Percentiles rank a stretch among this genome's conserved stretches.
phyloP scores from a whole-genome alignment of 2,113 vertebrate species.

The Myanophis thanlyinensis region DNA sequence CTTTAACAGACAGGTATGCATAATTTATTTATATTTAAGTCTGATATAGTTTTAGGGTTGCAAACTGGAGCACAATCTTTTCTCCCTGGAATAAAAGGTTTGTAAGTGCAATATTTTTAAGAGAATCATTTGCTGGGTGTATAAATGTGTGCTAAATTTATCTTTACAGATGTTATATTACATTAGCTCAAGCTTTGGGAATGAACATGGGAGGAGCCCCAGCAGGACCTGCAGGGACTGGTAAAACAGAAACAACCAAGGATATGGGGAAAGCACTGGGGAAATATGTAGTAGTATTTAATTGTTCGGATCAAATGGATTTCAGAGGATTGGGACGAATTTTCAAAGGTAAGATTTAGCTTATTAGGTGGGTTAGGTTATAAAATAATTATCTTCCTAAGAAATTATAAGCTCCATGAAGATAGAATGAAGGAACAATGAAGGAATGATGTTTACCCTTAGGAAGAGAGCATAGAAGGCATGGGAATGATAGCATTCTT shows the following conservation, averaged over 20 bases:
- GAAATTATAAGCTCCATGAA: not conserved
- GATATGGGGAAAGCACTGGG: conserved; percentile 88
- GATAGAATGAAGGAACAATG: not conserved
- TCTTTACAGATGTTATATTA: conserved; percentile 84
- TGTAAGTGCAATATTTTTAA: not conserved
- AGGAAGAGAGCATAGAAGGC: not conserved
- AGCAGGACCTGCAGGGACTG: conserved; percentile 86
- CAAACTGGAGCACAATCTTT: not conserved
- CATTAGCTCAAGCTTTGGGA: conserved; percentile 81
- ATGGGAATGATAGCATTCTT: not conserved
- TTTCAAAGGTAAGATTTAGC: conserved; percentile 82
- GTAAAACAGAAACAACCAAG: conserved; percentile 89
- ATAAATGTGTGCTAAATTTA: conserved; percentile 18
- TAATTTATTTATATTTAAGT: not conserved
- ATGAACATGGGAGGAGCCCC: conserved; percentile 91
- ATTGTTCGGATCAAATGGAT: conserved; percentile 91
- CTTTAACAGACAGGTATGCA: conserved; percentile 86
- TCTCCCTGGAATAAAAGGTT: not conserved
- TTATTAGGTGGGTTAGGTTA: not conserved
- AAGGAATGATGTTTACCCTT: not conserved
- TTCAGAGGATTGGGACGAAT: conserved; percentile 88
- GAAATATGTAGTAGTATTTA: conserved; percentile 88
- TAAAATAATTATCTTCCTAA: not conserved
- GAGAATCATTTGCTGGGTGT: not conserved
- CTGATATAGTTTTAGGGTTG: not conserved